Evolutionary conservation across 2,113 vertebrate genomes (phyloP), one percentile per base, ranked within the genome.

Genomic region (Harpagus bidentatus): DNA sequence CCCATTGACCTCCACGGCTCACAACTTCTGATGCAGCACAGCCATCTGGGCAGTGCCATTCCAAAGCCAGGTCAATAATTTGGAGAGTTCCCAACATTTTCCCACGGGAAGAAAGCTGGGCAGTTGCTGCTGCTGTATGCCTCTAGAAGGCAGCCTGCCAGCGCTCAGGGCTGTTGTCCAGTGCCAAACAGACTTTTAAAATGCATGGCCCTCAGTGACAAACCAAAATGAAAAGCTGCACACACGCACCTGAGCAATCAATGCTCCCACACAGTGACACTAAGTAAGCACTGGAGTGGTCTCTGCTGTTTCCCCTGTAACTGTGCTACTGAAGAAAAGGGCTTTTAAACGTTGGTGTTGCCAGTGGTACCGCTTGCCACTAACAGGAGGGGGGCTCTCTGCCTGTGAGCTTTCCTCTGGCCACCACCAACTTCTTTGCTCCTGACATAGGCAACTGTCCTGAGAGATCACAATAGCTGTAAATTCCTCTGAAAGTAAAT

Each of bases 101-200:
- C 86, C 73, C 43, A 56, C 8, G 26, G 42, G 91, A 92, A 95
- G 86, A 86, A 92, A 95, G 86, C 95, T 76, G 88, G 86, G 58
- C 94, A 93, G 93, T 91, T 92, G 83, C 81, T 95, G 86, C 65
- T 96, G 89, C 81, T 89, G 36, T 56, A 40, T n/a, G 53, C 65
- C 61, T 95, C 69, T 40, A 29, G 66, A 82, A 95, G 91, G 94
- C 95, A 96, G 82, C 16, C 62, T 94, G 91, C 93, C 93, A 97
- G 86, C 1, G 5, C 70, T 72, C 66, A 76, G 66, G 50, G 73
- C 77, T 93, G 48, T 20, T 72, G 83, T 65, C 58, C 78, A 69
- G 40, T 58, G 77, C 62, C 86, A 94, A 89, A 82, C 0, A 65
- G 88, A 86, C 71, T 82, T 83, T 36, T 50, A 56, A 95, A 94